These are phyloP conservation scores for Cabera pusaria DNA, from an alignment of 2,888 invertebrate species.

Conservation along the genomic window DNA sequence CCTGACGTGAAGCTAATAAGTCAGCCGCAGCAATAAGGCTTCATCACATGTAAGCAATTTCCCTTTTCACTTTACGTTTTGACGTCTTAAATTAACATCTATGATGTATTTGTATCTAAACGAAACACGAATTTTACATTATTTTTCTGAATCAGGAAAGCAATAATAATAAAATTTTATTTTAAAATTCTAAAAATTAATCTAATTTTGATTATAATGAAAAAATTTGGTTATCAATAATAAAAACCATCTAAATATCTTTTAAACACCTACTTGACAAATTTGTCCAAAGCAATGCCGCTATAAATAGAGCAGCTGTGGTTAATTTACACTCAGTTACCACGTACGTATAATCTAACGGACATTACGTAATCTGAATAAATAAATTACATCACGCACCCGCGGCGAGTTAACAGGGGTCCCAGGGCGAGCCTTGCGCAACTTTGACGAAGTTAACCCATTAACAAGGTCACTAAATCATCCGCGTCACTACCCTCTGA, in stretches of 20 bases:
- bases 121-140: too few species aligned
- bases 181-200: too few species aligned
- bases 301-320: slow-evolving; percentile 7
- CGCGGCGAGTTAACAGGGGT: slow-evolving; percentile 47
- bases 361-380: slow-evolving; percentile 33
- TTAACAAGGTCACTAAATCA: slow-evolving; percentile 74
- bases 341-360: slow-evolving; percentile 23
- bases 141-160: too few species aligned
- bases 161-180: too few species aligned
- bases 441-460: slow-evolving; percentile 71
- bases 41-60: slow-evolving; percentile 25
- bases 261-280: too few species aligned
- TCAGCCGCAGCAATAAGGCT: slow-evolving; percentile 24
- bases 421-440: slow-evolving; percentile 45
- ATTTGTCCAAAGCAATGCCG: too few species aligned
- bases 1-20: slow-evolving; percentile 21
- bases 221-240: too few species aligned
- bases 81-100: slow-evolving; percentile 23
- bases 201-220: too few species aligned
- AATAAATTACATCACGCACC: slow-evolving; percentile 43
- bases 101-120: slow-evolving; percentile 20
- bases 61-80: slow-evolving; percentile 21
- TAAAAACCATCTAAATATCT: too few species aligned
- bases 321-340: slow-evolving; percentile 23
- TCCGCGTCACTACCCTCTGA: slow-evolving; percentile 57